A percentile compares a stretch with the other conserved stretches of the same genome.
Evolutionary conservation across 1,140 invertebrate genomes (phyloP).

Genomic region (Heliothis virescens): DNA sequence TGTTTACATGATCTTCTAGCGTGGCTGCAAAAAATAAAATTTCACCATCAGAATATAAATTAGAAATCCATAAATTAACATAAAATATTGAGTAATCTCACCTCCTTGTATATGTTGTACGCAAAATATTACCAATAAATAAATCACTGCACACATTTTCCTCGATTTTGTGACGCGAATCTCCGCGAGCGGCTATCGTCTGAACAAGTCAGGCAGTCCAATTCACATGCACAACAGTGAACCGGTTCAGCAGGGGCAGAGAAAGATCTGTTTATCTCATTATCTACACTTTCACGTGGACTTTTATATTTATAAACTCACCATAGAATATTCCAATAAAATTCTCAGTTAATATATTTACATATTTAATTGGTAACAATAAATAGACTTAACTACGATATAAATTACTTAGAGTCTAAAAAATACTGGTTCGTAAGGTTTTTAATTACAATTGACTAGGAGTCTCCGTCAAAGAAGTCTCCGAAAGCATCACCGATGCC

Average conservation of each 20-base stretch:
- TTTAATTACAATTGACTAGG: conserved; percentile 19
- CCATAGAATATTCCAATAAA: conserved; percentile 35
- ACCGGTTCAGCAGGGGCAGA: conserved; percentile 74
- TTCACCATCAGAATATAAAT: neutral
- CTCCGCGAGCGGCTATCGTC: conserved; percentile 61
- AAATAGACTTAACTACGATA: conserved; percentile 19
- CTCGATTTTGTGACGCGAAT: conserved; percentile 56
- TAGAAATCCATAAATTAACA: neutral
- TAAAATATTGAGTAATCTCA: conserved; percentile 26
- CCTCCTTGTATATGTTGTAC: conserved; percentile 45
- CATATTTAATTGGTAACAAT: conserved; percentile 20
- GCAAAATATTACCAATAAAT: conserved; percentile 47
- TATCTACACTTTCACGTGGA: conserved; percentile 52
- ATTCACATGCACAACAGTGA: conserved; percentile 67
- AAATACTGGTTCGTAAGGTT: conserved; percentile 13
- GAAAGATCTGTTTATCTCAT: conserved; percentile 59
- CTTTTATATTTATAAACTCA: conserved; percentile 27
- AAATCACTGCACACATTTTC: conserved; percentile 52
- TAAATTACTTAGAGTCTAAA: conserved; percentile 11
- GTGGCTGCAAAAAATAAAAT: conserved; percentile 24
- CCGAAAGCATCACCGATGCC: conserved; percentile 75
- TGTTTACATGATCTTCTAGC: conserved; percentile 42
- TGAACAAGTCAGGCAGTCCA: conserved; percentile 70
- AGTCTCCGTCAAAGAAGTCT: conserved; percentile 67
- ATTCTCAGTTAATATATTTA: neutral